Conservation (phyloP, 92 coral and sea anemone genomes). For the Epizoanthus ramosus region DNA sequence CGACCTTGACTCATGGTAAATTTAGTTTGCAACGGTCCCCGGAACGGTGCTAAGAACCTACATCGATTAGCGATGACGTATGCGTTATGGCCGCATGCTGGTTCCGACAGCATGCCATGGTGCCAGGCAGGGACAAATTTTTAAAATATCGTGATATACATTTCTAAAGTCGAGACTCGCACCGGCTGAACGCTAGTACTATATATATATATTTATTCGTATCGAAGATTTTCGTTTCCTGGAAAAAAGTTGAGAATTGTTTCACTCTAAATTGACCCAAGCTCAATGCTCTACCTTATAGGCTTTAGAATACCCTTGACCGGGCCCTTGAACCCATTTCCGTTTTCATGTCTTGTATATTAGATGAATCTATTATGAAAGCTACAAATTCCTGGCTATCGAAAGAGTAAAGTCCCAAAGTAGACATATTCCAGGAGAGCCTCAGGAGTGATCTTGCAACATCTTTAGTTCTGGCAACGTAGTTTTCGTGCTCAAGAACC, state of each 20-base stretch:
- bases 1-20: slow-evolving; percentile 7
- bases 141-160: not conserved
- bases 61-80: not conserved
- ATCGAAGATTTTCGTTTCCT: not conserved
- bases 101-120: no score
- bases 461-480: not conserved
- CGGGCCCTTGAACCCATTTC: not conserved
- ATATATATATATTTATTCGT: not conserved
- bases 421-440: not conserved
- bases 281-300: not conserved
- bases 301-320: no score
- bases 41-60: no score
- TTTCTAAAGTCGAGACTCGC: not conserved
- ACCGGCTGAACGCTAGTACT: not conserved
- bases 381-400: no score
- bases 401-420: not conserved
- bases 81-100: not conserved
- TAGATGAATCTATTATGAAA: not conserved
- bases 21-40: not conserved
- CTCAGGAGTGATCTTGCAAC: not conserved
- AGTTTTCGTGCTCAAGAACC: not conserved
- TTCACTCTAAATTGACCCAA: not conserved
- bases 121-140: no score
- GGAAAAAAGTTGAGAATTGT: not conserved
- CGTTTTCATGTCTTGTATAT: not conserved